Evolutionary conservation across 2,888 invertebrate genomes (phyloP), one percentile per base, ranked within the genome.

Genomic region (Pristionchus maxplancki): DNA sequence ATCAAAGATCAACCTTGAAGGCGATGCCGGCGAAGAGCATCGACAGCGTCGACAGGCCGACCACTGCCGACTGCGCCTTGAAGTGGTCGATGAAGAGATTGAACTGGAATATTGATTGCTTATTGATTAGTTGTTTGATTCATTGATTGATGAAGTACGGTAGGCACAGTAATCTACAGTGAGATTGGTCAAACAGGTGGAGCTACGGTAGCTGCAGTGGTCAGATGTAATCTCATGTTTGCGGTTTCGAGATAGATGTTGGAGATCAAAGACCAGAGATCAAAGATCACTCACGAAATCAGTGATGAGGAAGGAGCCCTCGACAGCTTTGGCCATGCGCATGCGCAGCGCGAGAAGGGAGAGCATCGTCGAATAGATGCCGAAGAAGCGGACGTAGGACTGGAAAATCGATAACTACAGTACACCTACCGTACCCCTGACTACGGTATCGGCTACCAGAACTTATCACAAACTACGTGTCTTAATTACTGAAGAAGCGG

Each of bases 341-440:
- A 40, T 11, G n/a, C 28, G 6, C 78, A n/a, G 3, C 1, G 2
- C 40, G 44, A 28, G 9, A 1, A 78, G 40, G 13, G 78, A 24
- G 28, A 78, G 28, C 9, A 78, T n/a, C 78, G 48, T 78, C 17
- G 78, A 78, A 28, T n/a, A 44, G 78, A 78, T 40, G 78, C 78
- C 78, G 78, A 78, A 78, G 17, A 44, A 44, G 78, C 78, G 74
- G 37, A 40, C 74, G 40, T 40, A 74, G 40, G 20, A n/a, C 37
- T 74, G 74, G 20, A 37, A 74, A 24, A 34, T 9, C 17, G 71
- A 4, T 4, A n/a, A n/a, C 31, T 34, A 67, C 17, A 34, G 31
- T 67, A 64, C 5, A 58, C 17, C 58, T 11, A 58, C n/a, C 24
- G n/a, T n/a, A n/a, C n/a, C n/a, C n/a, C n/a, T n/a, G n/a, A n/a